Conservation (phyloP, 2,888 invertebrate species). For the Tetragonula carbonaria region DNA sequence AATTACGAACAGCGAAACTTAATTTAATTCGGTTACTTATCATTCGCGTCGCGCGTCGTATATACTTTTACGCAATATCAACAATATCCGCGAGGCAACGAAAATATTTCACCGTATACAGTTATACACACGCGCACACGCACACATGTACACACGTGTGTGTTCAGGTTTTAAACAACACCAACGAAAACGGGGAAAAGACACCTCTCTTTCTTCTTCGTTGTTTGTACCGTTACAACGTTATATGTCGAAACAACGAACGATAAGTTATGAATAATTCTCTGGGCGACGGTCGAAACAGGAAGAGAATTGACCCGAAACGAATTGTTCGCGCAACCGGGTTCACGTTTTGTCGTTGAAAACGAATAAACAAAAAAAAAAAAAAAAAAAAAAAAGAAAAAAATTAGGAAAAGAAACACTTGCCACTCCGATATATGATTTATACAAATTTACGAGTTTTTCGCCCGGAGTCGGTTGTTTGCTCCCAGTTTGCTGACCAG, state of each 20-base stretch:
- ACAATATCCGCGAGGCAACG: background rate
- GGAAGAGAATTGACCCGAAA: background rate
- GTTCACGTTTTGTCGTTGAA: no score
- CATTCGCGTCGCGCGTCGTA: background rate
- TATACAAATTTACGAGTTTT: background rate
- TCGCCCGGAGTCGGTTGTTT: background rate
- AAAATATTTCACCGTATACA: background rate
- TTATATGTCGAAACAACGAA: background rate
- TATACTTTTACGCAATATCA: slow-evolving; percentile 25
- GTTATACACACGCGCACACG: no score
- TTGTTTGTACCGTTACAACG: no score
- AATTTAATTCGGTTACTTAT: slow-evolving; percentile 53
- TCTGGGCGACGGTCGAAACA: slow-evolving; percentile 14
- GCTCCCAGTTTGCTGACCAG: background rate
- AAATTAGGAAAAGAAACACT: background rate
- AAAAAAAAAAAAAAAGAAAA: no score
- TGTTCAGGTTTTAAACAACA: background rate
- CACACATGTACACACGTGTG: fast-evolving
- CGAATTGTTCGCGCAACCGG: background rate
- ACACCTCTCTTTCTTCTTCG: background rate
- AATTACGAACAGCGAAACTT: slow-evolving; percentile 22
- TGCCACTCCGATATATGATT: background rate
- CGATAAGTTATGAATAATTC: slow-evolving; percentile 13
- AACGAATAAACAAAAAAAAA: no score
- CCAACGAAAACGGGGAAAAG: no score